A percentile compares a stretch with the other conserved stretches of the same genome.
Evolutionary conservation across 2,888 invertebrate species (phyloP).

Genomic region (Rhagophthalmus giganteus): DNA sequence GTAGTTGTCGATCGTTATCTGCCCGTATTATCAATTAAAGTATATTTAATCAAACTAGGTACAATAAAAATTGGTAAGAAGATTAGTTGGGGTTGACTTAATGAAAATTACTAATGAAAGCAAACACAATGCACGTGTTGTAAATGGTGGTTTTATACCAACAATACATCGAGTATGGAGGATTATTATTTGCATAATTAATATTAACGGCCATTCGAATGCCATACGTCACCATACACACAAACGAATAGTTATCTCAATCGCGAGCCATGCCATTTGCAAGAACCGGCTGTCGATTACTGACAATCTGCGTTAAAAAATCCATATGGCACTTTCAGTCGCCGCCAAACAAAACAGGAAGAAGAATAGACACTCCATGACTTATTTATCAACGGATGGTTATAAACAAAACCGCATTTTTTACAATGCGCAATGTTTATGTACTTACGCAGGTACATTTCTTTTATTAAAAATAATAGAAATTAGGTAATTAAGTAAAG

Average conservation of each 20-base stretch:
- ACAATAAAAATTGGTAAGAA: background rate
- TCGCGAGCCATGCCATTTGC: constrained; percentile 24
- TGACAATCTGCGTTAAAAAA: constrained; percentile 36
- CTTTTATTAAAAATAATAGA: background rate
- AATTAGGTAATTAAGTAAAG: background rate
- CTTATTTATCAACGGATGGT: constrained; percentile 4
- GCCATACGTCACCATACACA: constrained; percentile 15
- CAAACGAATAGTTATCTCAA: constrained; percentile 23
- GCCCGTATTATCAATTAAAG: background rate
- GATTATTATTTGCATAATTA: constrained; percentile 24
- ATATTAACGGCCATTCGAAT: constrained; percentile 19
- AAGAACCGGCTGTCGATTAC: constrained; percentile 35
- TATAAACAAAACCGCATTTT: constrained; percentile 4
- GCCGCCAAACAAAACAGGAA: constrained; percentile 18
- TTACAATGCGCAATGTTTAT: too few species aligned
- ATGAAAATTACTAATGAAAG: constrained; percentile 14
- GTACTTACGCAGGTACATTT: too few species aligned
- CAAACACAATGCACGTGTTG: constrained; percentile 7
- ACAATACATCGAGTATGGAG: constrained; percentile 8
- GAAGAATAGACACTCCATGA: constrained; percentile 14
- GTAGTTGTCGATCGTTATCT: too few species aligned
- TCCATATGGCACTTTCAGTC: constrained; percentile 31
- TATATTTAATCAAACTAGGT: background rate
- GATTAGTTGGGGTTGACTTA: constrained; percentile 6
- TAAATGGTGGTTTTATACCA: constrained; percentile 11